Evolutionary conservation across 1,140 invertebrate genomes (phyloP), one percentile per base, ranked within the genome.

Genomic region (Magallana gigas): DNA sequence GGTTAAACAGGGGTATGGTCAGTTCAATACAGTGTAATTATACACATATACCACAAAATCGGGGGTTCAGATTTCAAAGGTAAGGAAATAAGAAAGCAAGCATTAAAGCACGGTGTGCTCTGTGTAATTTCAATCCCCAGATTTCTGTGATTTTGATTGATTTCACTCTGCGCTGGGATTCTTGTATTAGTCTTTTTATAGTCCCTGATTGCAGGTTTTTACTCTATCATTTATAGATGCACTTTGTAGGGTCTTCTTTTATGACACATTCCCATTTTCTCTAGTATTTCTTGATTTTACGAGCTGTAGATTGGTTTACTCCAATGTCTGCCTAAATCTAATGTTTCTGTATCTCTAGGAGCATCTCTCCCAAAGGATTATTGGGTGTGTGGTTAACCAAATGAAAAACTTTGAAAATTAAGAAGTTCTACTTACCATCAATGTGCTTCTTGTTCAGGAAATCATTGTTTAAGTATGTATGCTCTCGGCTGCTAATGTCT

Each of bases 371-470:
- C 36, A 76, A 5, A 29, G 23, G 12, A 76, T 29, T 76, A 16
- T 64, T 64, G 14, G 60, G 16, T 12, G 18, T 23, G 8, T 7
- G 23, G 23, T 76, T 76, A 48, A 36, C 68, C 23, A 76, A 76
- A 29, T 76, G 14, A n/a, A 64, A 64, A 76, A 29, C 23, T 76
- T 76, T 76, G 64, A 29, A 12, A 76, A 76, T 76, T 12, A 68
- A 16, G 14, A 23, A 48, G n/a, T 5, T 68, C 8, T 68, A 18
- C 23, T n/a, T 68, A 18, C 9, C n/a, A 76, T 29, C 68, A 36
- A 9, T 29, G 36, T 71, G 18, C 8, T 71, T 2, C 18, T 29
- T 76, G 7, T 76, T 76, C 18, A 29, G 68, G 68, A 76, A 36
- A 12, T 23, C 7, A 23, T 4, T 76, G 29, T 76, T 23, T 76